A percentile compares a stretch with the other conserved stretches of the same genome.
Conservation (phyloP, 2,888 invertebrate genomes). For the Teleogryllus oceanicus region DNA sequence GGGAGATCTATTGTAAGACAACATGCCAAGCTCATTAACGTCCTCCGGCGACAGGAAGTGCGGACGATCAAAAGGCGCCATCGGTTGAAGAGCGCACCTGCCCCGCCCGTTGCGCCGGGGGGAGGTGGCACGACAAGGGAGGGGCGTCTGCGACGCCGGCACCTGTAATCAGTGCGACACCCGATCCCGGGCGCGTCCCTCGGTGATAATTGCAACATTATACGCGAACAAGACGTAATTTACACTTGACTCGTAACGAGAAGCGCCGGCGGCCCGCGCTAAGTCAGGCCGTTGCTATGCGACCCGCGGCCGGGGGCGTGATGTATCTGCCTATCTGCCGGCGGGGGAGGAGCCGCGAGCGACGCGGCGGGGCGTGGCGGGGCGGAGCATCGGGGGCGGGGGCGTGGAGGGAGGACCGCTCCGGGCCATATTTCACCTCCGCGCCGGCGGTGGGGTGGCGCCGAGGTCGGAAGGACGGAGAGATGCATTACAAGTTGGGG, state of each 20-base stretch:
- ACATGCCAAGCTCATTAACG: too few relatives aligned
- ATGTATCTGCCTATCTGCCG: not conserved
- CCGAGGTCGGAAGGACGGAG: too few relatives aligned
- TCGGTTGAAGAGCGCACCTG: too few relatives aligned
- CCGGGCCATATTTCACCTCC: too few relatives aligned
- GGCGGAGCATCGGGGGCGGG: not conserved
- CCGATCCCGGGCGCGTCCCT: conserved; percentile 11
- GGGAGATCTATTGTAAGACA: too few relatives aligned
- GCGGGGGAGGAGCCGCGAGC: not conserved
- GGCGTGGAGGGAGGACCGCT: too few relatives aligned
- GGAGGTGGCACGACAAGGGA: not conserved
- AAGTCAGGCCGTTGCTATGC: conserved; percentile 6
- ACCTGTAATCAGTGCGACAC: not conserved
- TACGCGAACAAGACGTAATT: conserved; percentile 18
- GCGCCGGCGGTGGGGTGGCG: not conserved
- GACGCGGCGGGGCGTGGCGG: not conserved
- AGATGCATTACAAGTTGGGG: too few relatives aligned
- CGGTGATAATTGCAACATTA: conserved; percentile 18
- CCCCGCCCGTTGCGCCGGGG: not conserved
- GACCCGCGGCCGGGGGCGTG: not conserved
- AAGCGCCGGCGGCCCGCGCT: not conserved
- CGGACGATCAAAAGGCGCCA: too few relatives aligned
- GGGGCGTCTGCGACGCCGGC: not conserved
- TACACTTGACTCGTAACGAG: conserved; percentile 18
- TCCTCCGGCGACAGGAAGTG: too few relatives aligned